Evolutionary conservation across 2,113 vertebrate species (phyloP).

Genomic region (Petrocephalus microphthalmus): DNA sequence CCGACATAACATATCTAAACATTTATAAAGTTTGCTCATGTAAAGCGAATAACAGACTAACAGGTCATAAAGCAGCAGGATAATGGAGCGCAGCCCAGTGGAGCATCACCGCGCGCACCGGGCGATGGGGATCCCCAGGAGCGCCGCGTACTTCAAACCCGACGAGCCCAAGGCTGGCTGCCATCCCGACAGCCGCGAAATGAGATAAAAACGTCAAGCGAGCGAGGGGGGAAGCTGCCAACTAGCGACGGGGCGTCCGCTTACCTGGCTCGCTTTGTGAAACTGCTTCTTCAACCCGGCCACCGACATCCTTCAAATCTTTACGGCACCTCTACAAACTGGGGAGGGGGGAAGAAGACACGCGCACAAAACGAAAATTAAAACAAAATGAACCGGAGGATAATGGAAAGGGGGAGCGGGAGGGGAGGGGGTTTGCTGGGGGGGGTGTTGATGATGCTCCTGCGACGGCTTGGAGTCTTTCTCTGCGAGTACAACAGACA

Average conservation of each 20-base stretch:
- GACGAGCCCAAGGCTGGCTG: background rate
- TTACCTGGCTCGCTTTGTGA: slow-evolving; percentile 86
- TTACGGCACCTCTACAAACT: background rate
- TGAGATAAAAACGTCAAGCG: background rate
- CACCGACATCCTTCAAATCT: slow-evolving; percentile 66
- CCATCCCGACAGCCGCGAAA: background rate
- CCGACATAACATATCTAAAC: background rate
- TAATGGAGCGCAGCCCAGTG: background rate
- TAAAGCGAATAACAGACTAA: background rate
- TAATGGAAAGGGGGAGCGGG: background rate
- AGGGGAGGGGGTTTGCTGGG: background rate
- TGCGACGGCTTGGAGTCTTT: background rate
- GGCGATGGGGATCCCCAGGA: background rate
- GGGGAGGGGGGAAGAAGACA: background rate
- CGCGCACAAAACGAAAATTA: background rate
- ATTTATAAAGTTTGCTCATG: background rate
- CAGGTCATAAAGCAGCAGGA: background rate
- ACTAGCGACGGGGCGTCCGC: slow-evolving; percentile 31
- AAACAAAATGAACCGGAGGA: background rate
- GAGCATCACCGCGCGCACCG: background rate
- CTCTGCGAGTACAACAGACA: background rate
- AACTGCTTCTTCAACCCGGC: slow-evolving; percentile 86
- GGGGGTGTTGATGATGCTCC: background rate
- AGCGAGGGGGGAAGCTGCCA: background rate
- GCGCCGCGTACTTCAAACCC: background rate